Base-by-base conservation (phyloP, 2,888 invertebrate genomes). In the Drosophila rubida region DNA sequence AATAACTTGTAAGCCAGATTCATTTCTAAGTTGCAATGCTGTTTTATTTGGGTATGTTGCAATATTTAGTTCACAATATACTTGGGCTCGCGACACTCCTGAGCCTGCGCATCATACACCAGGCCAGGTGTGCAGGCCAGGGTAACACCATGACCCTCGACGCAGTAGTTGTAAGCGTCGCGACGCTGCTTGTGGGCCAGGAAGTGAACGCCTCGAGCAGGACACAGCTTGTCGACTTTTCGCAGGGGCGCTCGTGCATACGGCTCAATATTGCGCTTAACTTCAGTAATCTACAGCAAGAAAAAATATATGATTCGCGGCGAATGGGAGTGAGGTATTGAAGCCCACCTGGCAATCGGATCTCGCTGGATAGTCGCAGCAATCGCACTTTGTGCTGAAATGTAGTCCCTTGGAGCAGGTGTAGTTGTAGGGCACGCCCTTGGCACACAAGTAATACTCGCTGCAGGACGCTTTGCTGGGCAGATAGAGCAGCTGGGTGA, bases 91-190 rank as follows among this genome's bases (percentile, higher is more conserved):
- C 92, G 89, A 30, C 91, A 91, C 19, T 87, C 72, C 39, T 88
- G 76, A 6, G 64, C 48, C 3, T 48, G 63, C 5, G 65, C 48
- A 67, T 91, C 91, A 30, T 80, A 91, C 22, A 86, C 64, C 22
- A 91, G 64, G 1, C 91, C 92, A 3, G 88, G 88, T 2, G 91
- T 83, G 46, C 91, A 91, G 14, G 90, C 89, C 51, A 91, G 58
- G 8, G 85, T 50, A 6, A 91, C 64, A 9, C 91, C 91, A 41
- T 80, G 81, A 1, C 92, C 92, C 41, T 89, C 73, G 23, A 88
- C 35, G 51, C 92, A 91, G 46, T 82, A 89, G 66, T 87, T 81
- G 50, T 91, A 91, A 37, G 89, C 75, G 51, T 82, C 83, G 27
- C 30, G 54, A 5, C 81, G 78, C 0, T 70, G 46, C 3, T 69